phyloP scores from a whole-genome alignment of 2,113 vertebrate genomes.

The Cheilinus undulatus region DNA sequence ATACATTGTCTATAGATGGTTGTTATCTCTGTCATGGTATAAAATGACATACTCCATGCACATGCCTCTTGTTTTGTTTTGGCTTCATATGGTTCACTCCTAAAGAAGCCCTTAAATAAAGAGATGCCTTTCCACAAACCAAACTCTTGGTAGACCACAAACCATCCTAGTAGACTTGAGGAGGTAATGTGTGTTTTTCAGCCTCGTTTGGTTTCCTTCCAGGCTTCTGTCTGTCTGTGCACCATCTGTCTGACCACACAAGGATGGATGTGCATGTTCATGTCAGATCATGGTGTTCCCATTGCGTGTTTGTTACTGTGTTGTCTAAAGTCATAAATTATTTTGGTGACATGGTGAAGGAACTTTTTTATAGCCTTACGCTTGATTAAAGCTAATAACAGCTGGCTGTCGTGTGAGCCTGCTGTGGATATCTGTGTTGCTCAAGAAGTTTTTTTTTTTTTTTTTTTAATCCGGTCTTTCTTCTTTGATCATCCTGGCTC shows the following conservation, averaged over 20 bases:
- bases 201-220: conserved; percentile 66
- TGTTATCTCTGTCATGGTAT: background rate
- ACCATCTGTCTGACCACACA: conserved; percentile 68
- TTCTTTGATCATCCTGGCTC: conserved; percentile 25
- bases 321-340: too few species aligned
- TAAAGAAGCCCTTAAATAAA: conserved; percentile 34
- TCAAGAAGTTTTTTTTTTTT: background rate
- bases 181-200: conserved; percentile 59
- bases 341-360: too few species aligned
- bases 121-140: conserved; percentile 50
- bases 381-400: background rate
- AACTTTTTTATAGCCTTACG: too few species aligned
- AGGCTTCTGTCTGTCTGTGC: conserved; percentile 64
- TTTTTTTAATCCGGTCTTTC: conserved; percentile 6
- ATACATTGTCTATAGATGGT: too few species aligned
- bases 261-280: conserved; percentile 33
- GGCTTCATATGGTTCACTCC: conserved; percentile 21
- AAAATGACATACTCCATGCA: background rate
- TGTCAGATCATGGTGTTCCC: conserved; percentile 33
- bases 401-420: background rate
- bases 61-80: background rate
- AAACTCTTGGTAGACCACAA: conserved; percentile 74
- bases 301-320: conserved; percentile 19
- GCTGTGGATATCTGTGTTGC: background rate
- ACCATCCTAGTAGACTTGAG: conserved; percentile 25